Percentiles rank a stretch among this genome's conserved stretches.
These are phyloP conservation scores for Trachelus stipa DNA, from an alignment of 2,888 invertebrate species.

Conservation along the genomic window DNA sequence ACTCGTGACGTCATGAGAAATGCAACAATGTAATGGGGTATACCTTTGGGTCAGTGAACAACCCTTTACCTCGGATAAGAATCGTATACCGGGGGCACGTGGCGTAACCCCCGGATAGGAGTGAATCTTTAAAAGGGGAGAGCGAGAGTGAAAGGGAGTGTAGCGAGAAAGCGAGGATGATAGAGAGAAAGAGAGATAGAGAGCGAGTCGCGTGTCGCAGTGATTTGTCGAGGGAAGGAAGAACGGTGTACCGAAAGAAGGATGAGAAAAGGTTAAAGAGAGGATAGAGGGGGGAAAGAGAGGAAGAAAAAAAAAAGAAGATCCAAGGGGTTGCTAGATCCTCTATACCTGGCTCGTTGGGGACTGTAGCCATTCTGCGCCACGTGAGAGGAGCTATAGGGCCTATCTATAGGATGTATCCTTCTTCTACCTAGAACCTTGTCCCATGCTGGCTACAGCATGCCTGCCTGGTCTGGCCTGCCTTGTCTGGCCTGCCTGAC, in stretches of 20 bases:
- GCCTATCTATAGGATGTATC: neutral
- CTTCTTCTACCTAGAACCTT: slow-evolving; percentile 27
- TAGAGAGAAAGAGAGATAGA: slow-evolving; percentile 15
- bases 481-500: slow-evolving; percentile 48
- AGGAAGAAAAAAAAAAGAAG: slow-evolving; percentile 26
- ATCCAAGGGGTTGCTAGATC: slow-evolving; percentile 7
- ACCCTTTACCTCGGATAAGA: neutral
- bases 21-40: neutral
- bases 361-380: slow-evolving; percentile 15
- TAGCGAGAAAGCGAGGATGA: slow-evolving; percentile 23
- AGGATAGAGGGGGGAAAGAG: slow-evolving; percentile 18
- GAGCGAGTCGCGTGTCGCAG: slow-evolving; percentile 1
- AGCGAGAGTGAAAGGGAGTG: slow-evolving; percentile 8
- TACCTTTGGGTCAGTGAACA: neutral
- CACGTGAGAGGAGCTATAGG: slow-evolving; percentile 9
- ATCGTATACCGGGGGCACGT: slow-evolving; percentile 3
- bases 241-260: slow-evolving; percentile 2
- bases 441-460: slow-evolving; percentile 46
- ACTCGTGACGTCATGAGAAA: neutral
- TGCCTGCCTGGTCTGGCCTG: slow-evolving; percentile 15
- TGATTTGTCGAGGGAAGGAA: slow-evolving; percentile 3
- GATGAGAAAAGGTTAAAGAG: slow-evolving; percentile 20
- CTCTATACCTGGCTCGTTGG: slow-evolving; percentile 4
- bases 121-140: slow-evolving; percentile 4
- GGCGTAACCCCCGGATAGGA: neutral